Conservation (phyloP, 2,888 invertebrate species). For the Elmis aenea region DNA sequence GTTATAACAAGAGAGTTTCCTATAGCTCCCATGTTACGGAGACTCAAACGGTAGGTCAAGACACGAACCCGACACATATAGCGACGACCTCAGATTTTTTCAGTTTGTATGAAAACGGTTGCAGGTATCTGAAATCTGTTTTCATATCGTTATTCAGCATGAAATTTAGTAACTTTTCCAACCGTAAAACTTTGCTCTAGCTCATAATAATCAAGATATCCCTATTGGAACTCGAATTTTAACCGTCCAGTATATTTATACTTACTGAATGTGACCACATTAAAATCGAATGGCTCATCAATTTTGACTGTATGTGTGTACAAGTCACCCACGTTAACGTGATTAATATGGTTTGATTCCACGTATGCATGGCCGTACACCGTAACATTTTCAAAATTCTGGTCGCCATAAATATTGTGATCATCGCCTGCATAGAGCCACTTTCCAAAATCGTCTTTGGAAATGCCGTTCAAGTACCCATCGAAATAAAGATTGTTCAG, state of each 20-base stretch:
- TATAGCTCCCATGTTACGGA: too few relatives aligned
- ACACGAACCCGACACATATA: too few relatives aligned
- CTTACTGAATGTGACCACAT: constrained; percentile 46
- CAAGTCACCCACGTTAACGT: constrained; percentile 38
- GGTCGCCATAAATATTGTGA: constrained; percentile 35
- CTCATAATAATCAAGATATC: constrained; percentile 42
- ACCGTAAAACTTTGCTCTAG: too few relatives aligned
- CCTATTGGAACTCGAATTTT: constrained; percentile 38
- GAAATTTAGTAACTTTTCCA: too few relatives aligned
- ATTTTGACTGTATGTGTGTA: constrained; percentile 40
- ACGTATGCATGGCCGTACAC: constrained; percentile 38
- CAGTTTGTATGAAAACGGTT: too few relatives aligned
- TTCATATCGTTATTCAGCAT: constrained; percentile 46
- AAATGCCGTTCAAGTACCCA: constrained; percentile 44
- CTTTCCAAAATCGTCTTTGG: constrained; percentile 41
- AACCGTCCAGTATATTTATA: too few relatives aligned
- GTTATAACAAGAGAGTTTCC: too few relatives aligned
- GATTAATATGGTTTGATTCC: constrained; percentile 42
- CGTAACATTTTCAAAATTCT: constrained; percentile 36
- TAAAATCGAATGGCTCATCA: constrained; percentile 40
- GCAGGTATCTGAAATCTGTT: constrained; percentile 42
- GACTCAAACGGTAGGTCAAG: too few relatives aligned
- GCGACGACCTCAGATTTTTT: too few relatives aligned
- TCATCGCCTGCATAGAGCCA: constrained; percentile 42
- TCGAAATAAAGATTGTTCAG: constrained; percentile 44